phyloP scores from a whole-genome alignment of 1,140 invertebrate genomes.

The Habropoda laboriosa region DNA sequence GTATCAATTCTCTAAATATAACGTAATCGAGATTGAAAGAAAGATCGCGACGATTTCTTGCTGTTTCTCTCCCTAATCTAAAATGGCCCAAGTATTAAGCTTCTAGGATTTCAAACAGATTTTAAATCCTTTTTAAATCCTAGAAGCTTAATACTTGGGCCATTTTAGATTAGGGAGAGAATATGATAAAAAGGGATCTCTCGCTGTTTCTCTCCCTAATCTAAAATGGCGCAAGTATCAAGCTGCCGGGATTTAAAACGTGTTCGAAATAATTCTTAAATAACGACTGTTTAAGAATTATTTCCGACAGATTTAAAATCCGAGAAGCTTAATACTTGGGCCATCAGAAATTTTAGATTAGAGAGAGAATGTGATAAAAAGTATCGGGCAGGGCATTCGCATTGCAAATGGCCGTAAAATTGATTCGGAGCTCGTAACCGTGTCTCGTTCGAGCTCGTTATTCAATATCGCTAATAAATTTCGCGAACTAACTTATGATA shows the following conservation, averaged over 20 bases:
- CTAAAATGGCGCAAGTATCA: too few species aligned
- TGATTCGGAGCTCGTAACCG: background rate
- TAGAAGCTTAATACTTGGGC: background rate
- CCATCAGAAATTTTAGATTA: slow-evolving; percentile 10
- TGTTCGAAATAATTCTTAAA: too few species aligned
- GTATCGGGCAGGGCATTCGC: background rate
- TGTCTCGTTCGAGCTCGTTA: background rate
- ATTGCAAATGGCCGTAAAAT: slow-evolving; percentile 2
- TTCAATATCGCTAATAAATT: slow-evolving; percentile 27
- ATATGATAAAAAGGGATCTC: background rate
- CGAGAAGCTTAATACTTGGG: background rate
- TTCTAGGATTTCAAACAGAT: too few species aligned
- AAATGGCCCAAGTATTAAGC: too few species aligned
- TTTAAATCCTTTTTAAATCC: too few species aligned
- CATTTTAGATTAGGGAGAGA: background rate
- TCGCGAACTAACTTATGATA: slow-evolving; percentile 23
- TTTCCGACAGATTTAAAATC: background rate
- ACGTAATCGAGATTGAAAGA: too few species aligned
- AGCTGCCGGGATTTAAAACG: too few species aligned
- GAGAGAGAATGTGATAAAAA: background rate
- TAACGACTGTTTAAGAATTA: background rate
- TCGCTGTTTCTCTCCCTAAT: too few species aligned
- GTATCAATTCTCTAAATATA: too few species aligned
- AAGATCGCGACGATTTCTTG: too few species aligned
- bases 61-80: too few species aligned